Base-by-base conservation (phyloP, 2,797 vertebrate species). In the Calcarius lapponicus region DNA sequence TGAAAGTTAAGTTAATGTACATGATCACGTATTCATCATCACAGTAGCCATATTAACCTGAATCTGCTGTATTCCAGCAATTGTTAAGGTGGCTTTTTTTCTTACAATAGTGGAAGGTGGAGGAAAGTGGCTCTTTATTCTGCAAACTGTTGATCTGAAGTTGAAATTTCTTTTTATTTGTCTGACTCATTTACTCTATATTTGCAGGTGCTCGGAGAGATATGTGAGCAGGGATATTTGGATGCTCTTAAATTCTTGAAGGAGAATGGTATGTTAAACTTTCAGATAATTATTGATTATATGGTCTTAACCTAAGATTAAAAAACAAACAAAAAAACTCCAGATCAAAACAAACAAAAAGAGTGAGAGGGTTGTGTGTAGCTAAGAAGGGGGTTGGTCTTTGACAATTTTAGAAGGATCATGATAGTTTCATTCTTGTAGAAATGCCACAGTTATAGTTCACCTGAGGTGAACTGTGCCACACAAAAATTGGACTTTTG, bases 171-270 rank as follows among this genome's bases (percentile, higher is more conserved):
- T 66, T 31, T 82, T 80, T 29, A 24, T 60, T 36, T 94, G n/a
- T 83, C 60, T 64, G 17, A 61, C 13, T 64, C 7, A 8, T 57
- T 92, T 64, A 29, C 24, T 14, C 21, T 96, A 2, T 97, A 38
- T 93, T 93, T 89, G 13, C 97, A 99, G 99, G 97, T 98, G 5
- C 95, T 99, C 32, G 98, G 98, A 81, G 98, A 99, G 87, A 97
- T 99, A 90, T 99, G 99, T 96, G 98, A 99, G 92, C 99, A 95
- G 5, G 99, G 99, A 24, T 99, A 99, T 89, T 97, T 98, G 69
- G 99, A 99, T 9, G 97, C 99, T 3, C 96, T 98, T 16, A 98
- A 98, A 51, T 99, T 99, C 97, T 98, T 99, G 38, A 97, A 98
- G 89, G 97, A 98, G 66, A 99, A 98, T 43, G 98, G 99, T 99